Evolutionary conservation across 2,113 vertebrate species (phyloP), one percentile per base, ranked within the genome.

Genomic region (Aphyosemion australe): DNA sequence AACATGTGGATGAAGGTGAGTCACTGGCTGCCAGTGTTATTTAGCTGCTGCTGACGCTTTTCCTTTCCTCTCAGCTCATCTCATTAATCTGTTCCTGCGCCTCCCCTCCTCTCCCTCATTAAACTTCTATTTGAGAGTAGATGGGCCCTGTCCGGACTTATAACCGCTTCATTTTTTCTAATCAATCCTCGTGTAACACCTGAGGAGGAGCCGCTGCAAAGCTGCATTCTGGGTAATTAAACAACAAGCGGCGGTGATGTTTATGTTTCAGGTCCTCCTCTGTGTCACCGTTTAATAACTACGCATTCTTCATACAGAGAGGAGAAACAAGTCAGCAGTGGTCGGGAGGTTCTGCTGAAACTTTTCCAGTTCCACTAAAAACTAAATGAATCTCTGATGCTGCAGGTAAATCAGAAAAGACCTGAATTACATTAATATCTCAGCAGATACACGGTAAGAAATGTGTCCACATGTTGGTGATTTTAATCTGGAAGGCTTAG

Each of bases 141-240:
- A 76, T 52, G 61, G 64, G 42, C 66, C 43, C 57, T 48, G 76
- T 48, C 60, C 62, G 49, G 60, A 68, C 62, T 63, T 50, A 59
- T 56, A 74, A 74, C 59, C 69, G 31, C 59, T 78, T 79, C n/a
- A 69, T 83, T 74, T 78, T 69, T 56, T 61, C 26, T 32, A 61
- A 82, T 84, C 34, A 64, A 60, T 81, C 56, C 59, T 42, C 32
- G 47, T 13, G 1, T 58, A 54, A 58, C 64, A 56, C 61, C 46
- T 32, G 34, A 55, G 53, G 16, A 64, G 55, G 56, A 45, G 42
- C 48, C 8, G 19, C 0, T 2, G 18, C 31, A 20, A 19, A 6
- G 32, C 32, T 12, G 56, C 55, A 74, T 69, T 74, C 74, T 55
- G 62, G 67, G 51, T 50, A 75, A 82, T 81, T 82, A 79, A 81